phyloP scores from a whole-genome alignment of 1,140 invertebrate species.

The Hyposmocoma kahamanoa region DNA sequence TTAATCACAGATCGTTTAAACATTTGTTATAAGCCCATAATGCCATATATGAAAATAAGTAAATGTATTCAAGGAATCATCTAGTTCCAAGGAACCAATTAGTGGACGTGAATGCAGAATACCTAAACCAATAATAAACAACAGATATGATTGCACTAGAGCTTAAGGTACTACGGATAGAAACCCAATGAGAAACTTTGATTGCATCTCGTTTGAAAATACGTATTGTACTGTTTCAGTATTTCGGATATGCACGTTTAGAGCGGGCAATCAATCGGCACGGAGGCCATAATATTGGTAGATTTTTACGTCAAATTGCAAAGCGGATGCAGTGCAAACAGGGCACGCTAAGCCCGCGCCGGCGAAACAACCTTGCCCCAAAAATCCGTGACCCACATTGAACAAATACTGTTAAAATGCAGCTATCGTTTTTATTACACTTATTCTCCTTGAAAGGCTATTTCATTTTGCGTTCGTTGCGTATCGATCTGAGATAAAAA shows the following conservation, averaged over 20 bases:
- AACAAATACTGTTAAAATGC: constrained; percentile 51
- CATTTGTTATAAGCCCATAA: no score
- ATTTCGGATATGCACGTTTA: constrained; percentile 53
- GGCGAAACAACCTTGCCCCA: constrained; percentile 61
- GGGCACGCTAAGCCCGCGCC: constrained; percentile 36
- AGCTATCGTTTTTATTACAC: constrained; percentile 51
- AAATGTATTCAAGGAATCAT: no score
- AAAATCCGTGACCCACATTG: constrained; percentile 67
- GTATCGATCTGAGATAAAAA: no score
- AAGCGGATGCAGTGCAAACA: constrained; percentile 52
- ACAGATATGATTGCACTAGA: no score
- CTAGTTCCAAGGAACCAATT: no score
- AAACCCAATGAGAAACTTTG: no score
- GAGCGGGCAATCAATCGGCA: constrained; percentile 46
- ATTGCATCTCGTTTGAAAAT: no score
- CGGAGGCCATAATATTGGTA: constrained; percentile 38
- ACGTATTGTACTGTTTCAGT: constrained; percentile 26
- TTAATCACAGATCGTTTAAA: no score
- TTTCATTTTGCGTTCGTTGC: constrained; percentile 11
- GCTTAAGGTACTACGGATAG: no score
- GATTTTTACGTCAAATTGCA: constrained; percentile 53
- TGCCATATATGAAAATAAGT: no score
- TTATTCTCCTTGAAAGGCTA: constrained; percentile 43
- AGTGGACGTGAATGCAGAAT: no score
- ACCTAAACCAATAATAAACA: no score